Base-by-base conservation (phyloP, 2,113 vertebrate species). In the Petroica traversi region DNA sequence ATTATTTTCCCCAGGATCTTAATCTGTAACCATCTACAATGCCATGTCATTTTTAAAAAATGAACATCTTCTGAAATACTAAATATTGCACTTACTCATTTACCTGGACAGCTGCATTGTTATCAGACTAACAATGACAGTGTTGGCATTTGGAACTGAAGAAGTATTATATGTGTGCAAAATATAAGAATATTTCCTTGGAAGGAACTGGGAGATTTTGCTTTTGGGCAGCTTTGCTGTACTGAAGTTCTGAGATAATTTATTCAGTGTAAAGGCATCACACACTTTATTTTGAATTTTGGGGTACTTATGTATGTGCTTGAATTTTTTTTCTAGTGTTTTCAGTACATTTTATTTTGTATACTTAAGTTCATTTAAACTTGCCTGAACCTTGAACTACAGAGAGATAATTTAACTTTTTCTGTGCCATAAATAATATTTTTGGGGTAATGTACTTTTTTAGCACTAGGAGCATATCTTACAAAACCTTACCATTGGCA, bases 341-440 rank as follows among this genome's bases (percentile, higher is more conserved):
- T 97, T 93, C 96, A 96, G 97, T 96, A 97, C 72, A 88, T 95
- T 97, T 97, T 98, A 96, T 98, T 98, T 98, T 98, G 94, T 98
- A 97, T 97, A 97, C 97, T 93, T 97, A 67, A 95, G 92, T 97
- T 97, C 91, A 93, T 96, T 96, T 98, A 95, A 95, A 97, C 88
- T 97, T 98, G 87, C 91, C 97, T 97, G 97, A 96, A 97, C 94
- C 85, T 97, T 97, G 96, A 97, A 96, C 89, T 91, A 97, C 96
- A 96, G 81, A 97, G 95, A 93, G 94, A 96, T 96, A 95, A 97
- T 97, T 97, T 97, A 98, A 97, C 94, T 98, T 95, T 96, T 97
- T 97, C 85, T 95, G 89, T 98, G 98, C 98, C 98, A 98, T 98
- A 98, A 97, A 97, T 93, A 97, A 97, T 98, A 98, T 98, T 97